Evolutionary conservation across 2,888 invertebrate species (phyloP).

Genomic region (Machimus rusticus): DNA sequence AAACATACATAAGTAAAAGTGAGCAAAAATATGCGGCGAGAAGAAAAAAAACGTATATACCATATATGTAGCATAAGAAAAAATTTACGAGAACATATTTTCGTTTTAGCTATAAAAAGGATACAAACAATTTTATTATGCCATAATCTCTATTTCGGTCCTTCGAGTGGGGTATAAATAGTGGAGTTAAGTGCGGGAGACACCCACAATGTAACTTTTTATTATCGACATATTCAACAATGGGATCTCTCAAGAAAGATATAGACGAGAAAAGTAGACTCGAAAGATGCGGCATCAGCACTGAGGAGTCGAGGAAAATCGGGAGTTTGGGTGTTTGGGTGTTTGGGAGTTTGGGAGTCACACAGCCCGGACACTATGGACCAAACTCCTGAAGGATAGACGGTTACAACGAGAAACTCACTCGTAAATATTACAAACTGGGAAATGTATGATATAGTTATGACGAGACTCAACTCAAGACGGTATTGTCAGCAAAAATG

Average conservation of each 20-base stretch:
- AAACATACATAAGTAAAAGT: not conserved
- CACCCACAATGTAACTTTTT: slow-evolving; percentile 40
- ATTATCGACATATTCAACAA: slow-evolving; percentile 38
- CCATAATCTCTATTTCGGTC: slow-evolving; percentile 32
- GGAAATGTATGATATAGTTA: slow-evolving; percentile 35
- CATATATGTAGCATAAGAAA: not conserved
- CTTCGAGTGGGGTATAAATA: slow-evolving; percentile 29
- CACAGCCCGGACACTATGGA: slow-evolving; percentile 2
- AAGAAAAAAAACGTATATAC: not conserved
- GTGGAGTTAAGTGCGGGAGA: slow-evolving; percentile 34
- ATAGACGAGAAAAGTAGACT: slow-evolving; percentile 6
- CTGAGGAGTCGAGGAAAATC: not conserved
- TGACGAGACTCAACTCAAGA: slow-evolving; percentile 37
- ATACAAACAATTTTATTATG: slow-evolving; percentile 40
- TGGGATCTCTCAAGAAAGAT: slow-evolving; percentile 7
- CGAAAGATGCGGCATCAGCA: slow-evolving; percentile 29
- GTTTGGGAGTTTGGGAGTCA: not conserved
- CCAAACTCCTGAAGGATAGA: not conserved
- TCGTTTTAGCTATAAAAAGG: slow-evolving; percentile 33
- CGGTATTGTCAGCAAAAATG: slow-evolving; percentile 43
- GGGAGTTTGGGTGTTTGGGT: not conserved
- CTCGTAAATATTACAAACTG: slow-evolving; percentile 40
- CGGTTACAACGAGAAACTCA: slow-evolving; percentile 5
- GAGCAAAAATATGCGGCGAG: not conserved
- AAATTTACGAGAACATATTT: slow-evolving; percentile 33